Base-by-base conservation (phyloP, 2,888 invertebrate species). In the Epicampocera succincta region DNA sequence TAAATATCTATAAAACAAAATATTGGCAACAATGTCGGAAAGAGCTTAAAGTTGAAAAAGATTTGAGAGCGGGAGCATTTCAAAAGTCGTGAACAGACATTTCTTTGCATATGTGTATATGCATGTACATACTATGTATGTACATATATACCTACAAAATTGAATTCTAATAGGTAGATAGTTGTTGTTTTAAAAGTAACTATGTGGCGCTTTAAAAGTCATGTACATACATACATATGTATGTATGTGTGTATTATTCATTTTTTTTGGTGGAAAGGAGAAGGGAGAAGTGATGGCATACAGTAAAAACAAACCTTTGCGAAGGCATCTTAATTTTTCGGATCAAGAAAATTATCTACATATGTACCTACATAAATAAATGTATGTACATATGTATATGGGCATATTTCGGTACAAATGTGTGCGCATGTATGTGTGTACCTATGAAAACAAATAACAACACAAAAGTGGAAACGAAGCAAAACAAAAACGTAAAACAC, bases 201-300 rank as follows among this genome's bases (percentile, higher is more conserved):
- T 74, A 77, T 69, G 73, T 81, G 81, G 81, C 81, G 81, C 73
- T 77, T 74, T 69, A n/a, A n/a, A n/a, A n/a, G n/a, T n/a, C n/a
- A n/a, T n/a, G n/a, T n/a, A n/a, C n/a, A n/a, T n/a, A n/a, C n/a
- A n/a, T n/a, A n/a, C n/a, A n/a, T n/a, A 58, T 25, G 25, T 25
- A 5, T 25, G 69, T 69, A 72, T 56, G 3, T 40, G 25, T 71
- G 63, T 52, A 61, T 68, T 79, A 29, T 80, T 75, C 17, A 58
- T 61, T 52, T 72, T 15, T 9, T 44, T 42, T 38, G 38, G 15
- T 46, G 17, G 17, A 13, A 15, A 3, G 25, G 17, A 19, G 17
- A 38, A 65, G 15, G 38, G 46, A 15, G 13, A 56, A 11, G 15
- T 33, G n/a, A 42, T n/a, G 8, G 9, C 42, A 42, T 4, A 40